Percentiles rank a stretch among this genome's conserved stretches.
Conservation (phyloP, 1,140 invertebrate genomes). For the Rhynchophorus ferrugineus region DNA sequence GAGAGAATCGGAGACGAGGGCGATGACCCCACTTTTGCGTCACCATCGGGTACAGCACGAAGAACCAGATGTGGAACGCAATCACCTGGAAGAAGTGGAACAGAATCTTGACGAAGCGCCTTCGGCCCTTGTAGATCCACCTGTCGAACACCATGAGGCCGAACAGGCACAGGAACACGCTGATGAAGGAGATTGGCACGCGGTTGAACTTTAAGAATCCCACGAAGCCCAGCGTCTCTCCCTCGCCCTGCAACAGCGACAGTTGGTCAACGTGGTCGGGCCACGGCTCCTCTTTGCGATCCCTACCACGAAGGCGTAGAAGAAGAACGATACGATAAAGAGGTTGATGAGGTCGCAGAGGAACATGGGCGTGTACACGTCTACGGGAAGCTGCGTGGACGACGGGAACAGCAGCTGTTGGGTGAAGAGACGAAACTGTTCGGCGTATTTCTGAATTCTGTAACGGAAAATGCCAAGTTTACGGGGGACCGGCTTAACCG, state of each 20-base stretch:
- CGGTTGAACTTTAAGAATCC: background rate
- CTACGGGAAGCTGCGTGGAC: constrained; percentile 12
- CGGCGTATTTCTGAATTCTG: constrained; percentile 9
- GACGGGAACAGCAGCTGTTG: constrained; percentile 11
- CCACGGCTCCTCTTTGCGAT: too few relatives aligned
- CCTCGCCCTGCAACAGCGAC: too few relatives aligned
- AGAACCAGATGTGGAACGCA: background rate
- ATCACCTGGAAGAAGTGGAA: background rate
- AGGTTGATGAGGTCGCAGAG: constrained; percentile 16
- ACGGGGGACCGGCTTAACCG: too few relatives aligned
- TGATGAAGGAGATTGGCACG: background rate
- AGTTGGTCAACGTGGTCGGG: too few relatives aligned
- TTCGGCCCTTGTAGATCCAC: background rate
- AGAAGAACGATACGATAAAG: constrained; percentile 9
- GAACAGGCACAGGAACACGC: background rate
- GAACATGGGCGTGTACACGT: constrained; percentile 20
- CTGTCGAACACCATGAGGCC: background rate
- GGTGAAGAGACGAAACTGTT: constrained; percentile 4
- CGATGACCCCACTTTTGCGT: background rate
- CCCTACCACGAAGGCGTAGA: constrained; percentile 9
- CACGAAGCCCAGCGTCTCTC: background rate
- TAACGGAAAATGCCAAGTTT: too few relatives aligned
- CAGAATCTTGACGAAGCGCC: background rate
- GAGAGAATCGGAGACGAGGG: background rate
- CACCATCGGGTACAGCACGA: background rate